These are phyloP conservation scores for Podilymbus podiceps DNA, from an alignment of 2,113 vertebrate genomes.

Conservation along the genomic window DNA sequence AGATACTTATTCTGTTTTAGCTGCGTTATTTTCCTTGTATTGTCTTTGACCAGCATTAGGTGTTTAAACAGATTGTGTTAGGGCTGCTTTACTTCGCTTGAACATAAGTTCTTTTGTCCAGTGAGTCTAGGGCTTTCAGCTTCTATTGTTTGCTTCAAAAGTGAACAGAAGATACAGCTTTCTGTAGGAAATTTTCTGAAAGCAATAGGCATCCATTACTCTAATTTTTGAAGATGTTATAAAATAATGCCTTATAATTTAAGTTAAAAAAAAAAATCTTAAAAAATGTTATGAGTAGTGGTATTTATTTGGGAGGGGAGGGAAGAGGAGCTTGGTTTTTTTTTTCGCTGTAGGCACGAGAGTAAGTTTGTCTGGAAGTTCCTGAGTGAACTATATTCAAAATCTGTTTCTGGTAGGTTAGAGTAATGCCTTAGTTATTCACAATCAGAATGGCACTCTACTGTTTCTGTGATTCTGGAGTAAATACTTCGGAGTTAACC, in stretches of 20 bases:
- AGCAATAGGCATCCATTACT: not conserved
- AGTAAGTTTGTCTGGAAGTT: not conserved
- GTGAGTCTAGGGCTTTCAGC: not conserved
- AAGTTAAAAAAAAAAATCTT: not conserved
- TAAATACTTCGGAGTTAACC: not conserved
- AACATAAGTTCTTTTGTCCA: not conserved
- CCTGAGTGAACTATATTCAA: not conserved
- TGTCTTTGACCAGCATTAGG: not conserved
- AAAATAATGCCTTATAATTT: not conserved
- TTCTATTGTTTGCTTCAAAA: not conserved
- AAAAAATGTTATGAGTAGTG: not conserved
- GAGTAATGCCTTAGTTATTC: not conserved
- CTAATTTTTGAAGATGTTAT: not conserved
- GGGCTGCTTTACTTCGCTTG: not conserved
- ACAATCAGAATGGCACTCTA: not conserved
- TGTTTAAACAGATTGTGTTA: not conserved
- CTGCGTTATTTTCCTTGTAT: conserved; percentile 6
- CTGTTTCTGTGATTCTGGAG: not conserved
- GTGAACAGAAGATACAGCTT: not conserved
- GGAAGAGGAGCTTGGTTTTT: not conserved
- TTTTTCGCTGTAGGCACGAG: not conserved
- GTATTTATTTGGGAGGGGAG: not conserved
- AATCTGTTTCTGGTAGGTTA: not conserved
- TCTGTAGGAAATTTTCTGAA: not conserved
- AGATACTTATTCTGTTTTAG: not conserved